Evolutionary conservation across 2,113 vertebrate species (phyloP).

Genomic region (Notarius lentiginosus): DNA sequence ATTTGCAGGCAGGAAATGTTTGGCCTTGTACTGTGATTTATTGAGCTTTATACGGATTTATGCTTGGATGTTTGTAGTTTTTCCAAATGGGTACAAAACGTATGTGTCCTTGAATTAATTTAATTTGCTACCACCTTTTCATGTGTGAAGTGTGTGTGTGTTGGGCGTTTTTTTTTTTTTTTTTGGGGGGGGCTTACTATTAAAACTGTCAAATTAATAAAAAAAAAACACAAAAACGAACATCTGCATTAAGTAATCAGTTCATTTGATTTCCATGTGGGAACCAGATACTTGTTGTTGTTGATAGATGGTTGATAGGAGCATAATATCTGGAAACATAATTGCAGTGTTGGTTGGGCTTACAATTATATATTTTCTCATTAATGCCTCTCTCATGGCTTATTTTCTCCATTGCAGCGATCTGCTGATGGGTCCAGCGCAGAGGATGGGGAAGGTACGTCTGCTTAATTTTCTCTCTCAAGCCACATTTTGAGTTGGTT

Average conservation of each 20-base stretch:
- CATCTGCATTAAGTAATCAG: background rate
- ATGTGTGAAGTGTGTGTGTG: too few relatives aligned
- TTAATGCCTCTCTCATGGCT: background rate
- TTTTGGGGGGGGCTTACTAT: too few relatives aligned
- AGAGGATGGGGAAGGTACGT: conserved; percentile 92
- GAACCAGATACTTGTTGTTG: background rate
- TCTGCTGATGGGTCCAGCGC: conserved; percentile 92
- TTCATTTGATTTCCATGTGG: background rate
- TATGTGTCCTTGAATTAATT: background rate
- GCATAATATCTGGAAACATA: background rate
- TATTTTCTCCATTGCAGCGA: conserved; percentile 78
- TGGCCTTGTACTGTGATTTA: background rate
- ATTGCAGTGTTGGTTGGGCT: background rate
- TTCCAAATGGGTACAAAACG: background rate
- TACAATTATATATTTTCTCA: background rate
- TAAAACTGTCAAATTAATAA: too few relatives aligned
- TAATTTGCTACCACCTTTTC: background rate
- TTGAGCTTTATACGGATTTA: background rate
- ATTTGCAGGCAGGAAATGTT: background rate
- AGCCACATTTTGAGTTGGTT: background rate
- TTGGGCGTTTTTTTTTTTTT: background rate
- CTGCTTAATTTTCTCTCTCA: background rate
- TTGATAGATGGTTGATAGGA: background rate
- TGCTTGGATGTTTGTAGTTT: background rate
- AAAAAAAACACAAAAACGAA: background rate